Percentiles rank a stretch among this genome's conserved stretches.
phyloP scores from a whole-genome alignment of 2,888 invertebrate species.

The Conistra vaccinii region DNA sequence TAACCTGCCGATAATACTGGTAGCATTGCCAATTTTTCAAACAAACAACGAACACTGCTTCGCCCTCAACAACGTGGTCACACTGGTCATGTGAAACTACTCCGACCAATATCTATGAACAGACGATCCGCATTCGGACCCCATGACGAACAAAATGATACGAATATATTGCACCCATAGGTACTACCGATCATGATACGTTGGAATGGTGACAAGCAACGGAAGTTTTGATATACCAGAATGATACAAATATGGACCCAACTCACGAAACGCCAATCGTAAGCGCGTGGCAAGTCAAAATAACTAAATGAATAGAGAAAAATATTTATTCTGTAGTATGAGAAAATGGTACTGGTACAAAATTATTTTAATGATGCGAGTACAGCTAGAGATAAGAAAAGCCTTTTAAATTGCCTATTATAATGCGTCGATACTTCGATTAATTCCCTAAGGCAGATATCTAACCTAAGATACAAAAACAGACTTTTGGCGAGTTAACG shows the following conservation, averaged over 20 bases:
- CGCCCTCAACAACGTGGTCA: constrained; percentile 14
- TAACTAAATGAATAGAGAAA: constrained; percentile 19
- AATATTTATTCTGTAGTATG: not conserved
- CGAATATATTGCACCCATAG: constrained; percentile 17
- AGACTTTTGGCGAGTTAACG: constrained; percentile 39
- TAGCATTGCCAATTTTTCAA: not conserved
- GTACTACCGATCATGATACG: constrained; percentile 27
- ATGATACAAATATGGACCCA: constrained; percentile 25
- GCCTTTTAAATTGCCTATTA: constrained; percentile 41
- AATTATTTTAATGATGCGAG: constrained; percentile 33
- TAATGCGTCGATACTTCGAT: constrained; percentile 61
- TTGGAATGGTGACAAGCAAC: constrained; percentile 39
- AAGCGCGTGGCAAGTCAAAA: constrained; percentile 9
- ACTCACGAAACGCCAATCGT: constrained; percentile 18
- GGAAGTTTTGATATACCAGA: constrained; percentile 22
- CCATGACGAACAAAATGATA: constrained; percentile 17
- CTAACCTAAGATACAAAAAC: constrained; percentile 36
- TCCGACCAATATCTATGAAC: constrained; percentile 19
- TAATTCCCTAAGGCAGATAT: constrained; percentile 45
- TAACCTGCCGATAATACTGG: not conserved
- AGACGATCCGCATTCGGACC: constrained; percentile 10
- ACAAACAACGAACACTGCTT: not conserved
- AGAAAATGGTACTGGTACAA: constrained; percentile 5
- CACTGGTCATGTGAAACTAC: constrained; percentile 3
- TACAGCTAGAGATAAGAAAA: constrained; percentile 15